Base-by-base conservation (phyloP, 1,140 invertebrate species). In the Tetramorium simillimum region DNA sequence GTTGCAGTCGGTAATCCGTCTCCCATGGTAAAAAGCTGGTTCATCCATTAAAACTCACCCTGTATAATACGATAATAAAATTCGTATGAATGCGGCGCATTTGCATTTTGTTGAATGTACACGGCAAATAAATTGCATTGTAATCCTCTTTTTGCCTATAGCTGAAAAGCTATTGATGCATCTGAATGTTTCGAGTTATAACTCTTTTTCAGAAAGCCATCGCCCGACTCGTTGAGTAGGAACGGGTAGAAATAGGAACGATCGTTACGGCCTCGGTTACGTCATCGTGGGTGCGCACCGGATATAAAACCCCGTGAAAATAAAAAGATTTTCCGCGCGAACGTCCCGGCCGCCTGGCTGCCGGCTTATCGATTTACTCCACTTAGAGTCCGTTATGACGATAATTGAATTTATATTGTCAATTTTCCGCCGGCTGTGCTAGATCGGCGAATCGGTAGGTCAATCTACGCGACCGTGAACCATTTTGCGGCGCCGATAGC, bases 351-450 rank as follows among this genome's bases (percentile, higher is more conserved):
- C 33, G 33, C 40, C n/a, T 51, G 49, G 62, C 37, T 46, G 46
- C 33, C 80, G 14, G 80, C 67, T 73, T 84, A 73, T 84, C 80
- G 80, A 84, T 84, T 84, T 73, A 73, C 80, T 73, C 69, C 51
- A 73, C 67, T 82, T 82, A 82, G 40, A 73, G 67, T 37, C 67
- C 40, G 80, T 84, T 84, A 73, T 73, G 56, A 84, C 80, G 40
- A 84, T 84, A 84, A 84, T 84, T 84, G 80, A 84, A 75, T 81
- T 81, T 81, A 81, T 60, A 84, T 84, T 75, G 80, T 60, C 67
- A 84, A 84, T 84, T 75, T 75, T 75, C 24, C 69, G 51, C 80
- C 69, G 51, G 51, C 80, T 82, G 51, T 82, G 80, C 53, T 46
- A 58, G 65, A 82, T 82, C 65, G 67, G 40, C 14, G 37, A 72